Conservation (phyloP, 2,888 invertebrate genomes). For the Cephus nigrinus region DNA sequence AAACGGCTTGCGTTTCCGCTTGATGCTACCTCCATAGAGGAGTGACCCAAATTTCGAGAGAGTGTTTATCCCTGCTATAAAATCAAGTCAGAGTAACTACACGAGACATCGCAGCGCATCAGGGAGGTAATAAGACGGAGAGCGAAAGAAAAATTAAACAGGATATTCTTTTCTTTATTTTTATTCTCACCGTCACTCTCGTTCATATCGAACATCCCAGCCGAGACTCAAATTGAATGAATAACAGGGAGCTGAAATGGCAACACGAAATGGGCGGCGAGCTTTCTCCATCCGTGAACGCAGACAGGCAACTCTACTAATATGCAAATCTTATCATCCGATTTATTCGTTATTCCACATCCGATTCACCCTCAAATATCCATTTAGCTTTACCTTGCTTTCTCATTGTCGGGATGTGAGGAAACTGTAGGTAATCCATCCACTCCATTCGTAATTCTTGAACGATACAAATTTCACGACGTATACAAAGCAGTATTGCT, state of each 20-base stretch:
- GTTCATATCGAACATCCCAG: not conserved
- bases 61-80: not conserved
- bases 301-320: constrained; percentile 48
- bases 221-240: constrained; percentile 29
- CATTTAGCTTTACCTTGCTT: constrained; percentile 6
- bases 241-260: constrained; percentile 38
- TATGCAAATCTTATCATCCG: constrained; percentile 53
- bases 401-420: not conserved
- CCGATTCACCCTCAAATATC: not conserved
- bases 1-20: constrained; percentile 24
- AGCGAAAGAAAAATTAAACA: not conserved
- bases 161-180: not conserved
- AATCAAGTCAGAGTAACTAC: not conserved
- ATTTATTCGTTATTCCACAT: not conserved
- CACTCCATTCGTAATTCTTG: no score
- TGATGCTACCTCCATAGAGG: not conserved
- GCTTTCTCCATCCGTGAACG: constrained; percentile 24
- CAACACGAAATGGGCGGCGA: constrained; percentile 53
- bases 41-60: not conserved
- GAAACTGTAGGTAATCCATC: no score
- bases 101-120: not conserved
- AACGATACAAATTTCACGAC: no score
- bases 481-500: no score
- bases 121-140: not conserved
- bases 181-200: not conserved